Conservation (phyloP, 2,888 invertebrate genomes). For the Nephrotoma appendiculata region DNA sequence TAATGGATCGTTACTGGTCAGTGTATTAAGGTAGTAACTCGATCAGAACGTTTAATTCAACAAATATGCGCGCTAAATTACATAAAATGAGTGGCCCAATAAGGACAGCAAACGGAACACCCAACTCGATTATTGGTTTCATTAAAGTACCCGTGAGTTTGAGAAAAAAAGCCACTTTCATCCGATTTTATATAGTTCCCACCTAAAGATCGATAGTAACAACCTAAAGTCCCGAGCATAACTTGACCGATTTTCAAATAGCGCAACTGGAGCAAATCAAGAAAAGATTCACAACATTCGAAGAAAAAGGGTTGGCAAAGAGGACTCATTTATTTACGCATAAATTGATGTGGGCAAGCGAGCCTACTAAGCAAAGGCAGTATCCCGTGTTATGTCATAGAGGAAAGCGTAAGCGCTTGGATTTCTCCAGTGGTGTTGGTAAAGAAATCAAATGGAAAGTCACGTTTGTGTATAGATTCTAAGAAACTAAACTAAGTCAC, state of each 20-base stretch:
- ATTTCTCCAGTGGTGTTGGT: slow-evolving; percentile 19
- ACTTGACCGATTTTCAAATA: not conserved
- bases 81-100: not conserved
- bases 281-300: not conserved
- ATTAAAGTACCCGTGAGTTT: not conserved
- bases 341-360: slow-evolving; percentile 12
- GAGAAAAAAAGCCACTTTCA: not conserved
- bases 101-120: not conserved
- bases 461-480: not conserved
- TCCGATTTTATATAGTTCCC: not conserved
- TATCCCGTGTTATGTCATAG: slow-evolving; percentile 18
- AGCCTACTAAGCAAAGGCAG: slow-evolving; percentile 12
- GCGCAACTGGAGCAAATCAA: not conserved
- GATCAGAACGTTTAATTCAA: not conserved
- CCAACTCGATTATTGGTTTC: not conserved
- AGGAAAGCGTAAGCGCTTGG: slow-evolving; percentile 19
- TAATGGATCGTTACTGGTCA: not conserved
- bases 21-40: not conserved
- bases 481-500: not conserved
- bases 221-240: not conserved
- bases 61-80: not conserved
- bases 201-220: not conserved
- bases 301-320: not conserved
- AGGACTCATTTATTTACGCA: slow-evolving; percentile 6
- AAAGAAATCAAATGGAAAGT: slow-evolving; percentile 6